Conservation (phyloP, 2,113 vertebrate species). For the Peromyscus leucopus region DNA sequence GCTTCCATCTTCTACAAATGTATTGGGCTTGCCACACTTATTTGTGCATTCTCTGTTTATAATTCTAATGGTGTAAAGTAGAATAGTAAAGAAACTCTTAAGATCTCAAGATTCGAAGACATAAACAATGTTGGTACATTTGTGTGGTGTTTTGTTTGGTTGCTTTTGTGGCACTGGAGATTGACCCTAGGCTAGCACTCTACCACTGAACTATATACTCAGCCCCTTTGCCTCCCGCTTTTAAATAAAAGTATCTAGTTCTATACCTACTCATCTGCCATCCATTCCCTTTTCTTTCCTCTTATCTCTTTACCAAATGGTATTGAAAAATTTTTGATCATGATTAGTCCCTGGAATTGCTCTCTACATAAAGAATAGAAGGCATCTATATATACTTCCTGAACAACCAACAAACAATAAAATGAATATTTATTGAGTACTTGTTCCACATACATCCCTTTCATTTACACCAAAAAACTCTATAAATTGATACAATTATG, state of each 20-base stretch:
- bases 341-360: neutral
- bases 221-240: neutral
- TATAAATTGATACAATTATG: slow-evolving; percentile 41
- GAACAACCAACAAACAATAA: slow-evolving; percentile 48
- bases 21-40: slow-evolving; percentile 82
- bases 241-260: slow-evolving; percentile 13
- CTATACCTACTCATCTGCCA: slow-evolving; percentile 16
- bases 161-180: neutral
- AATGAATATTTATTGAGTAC: slow-evolving; percentile 30
- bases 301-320: slow-evolving; percentile 3
- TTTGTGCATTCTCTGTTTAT: slow-evolving; percentile 86
- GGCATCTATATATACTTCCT: neutral
- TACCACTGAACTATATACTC: neutral
- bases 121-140: slow-evolving; percentile 2
- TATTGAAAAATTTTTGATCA: slow-evolving; percentile 40
- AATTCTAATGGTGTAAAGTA: slow-evolving; percentile 80
- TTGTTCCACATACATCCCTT: neutral
- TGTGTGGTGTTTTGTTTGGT: neutral
- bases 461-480: slow-evolving; percentile 17
- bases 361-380: slow-evolving; percentile 32
- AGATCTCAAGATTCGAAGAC: slow-evolving; percentile 72
- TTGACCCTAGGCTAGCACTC: neutral
- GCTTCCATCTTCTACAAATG: slow-evolving; percentile 85
- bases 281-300: neutral
- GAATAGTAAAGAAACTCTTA: slow-evolving; percentile 84